Conservation (phyloP, 2,113 vertebrate genomes). For the Eurypyga helias region DNA sequence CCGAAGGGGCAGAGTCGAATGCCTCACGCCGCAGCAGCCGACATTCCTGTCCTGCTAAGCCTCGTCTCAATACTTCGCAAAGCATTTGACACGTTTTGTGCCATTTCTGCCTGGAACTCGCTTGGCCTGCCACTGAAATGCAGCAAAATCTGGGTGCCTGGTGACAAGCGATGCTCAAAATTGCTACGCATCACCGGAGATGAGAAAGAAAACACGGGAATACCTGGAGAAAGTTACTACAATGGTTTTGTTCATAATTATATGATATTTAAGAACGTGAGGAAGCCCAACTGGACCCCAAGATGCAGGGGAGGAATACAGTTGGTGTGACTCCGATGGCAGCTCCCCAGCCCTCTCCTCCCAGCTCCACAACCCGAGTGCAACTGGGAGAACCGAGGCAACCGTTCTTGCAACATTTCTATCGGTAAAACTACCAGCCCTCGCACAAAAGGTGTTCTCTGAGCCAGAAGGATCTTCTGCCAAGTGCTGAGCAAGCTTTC, state of each 20-base stretch:
- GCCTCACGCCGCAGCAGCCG: background rate
- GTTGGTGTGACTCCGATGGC: rapidly evolving
- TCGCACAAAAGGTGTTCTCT: background rate
- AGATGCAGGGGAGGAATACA: background rate
- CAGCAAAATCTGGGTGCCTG: background rate
- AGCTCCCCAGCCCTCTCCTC: background rate
- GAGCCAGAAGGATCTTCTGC: background rate
- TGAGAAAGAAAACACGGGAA: rapidly evolving
- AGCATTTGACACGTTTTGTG: background rate
- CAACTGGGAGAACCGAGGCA: background rate
- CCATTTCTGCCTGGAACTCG: rapidly evolving
- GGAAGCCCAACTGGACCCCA: background rate
- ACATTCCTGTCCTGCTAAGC: background rate
- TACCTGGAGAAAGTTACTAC: background rate
- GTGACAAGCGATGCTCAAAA: background rate
- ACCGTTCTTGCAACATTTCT: background rate
- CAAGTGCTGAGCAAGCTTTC: background rate
- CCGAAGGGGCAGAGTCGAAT: background rate
- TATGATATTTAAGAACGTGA: background rate
- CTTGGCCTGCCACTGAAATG: background rate
- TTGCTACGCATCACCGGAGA: rapidly evolving
- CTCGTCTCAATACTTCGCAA: background rate
- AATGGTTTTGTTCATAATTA: background rate
- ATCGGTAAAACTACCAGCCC: background rate
- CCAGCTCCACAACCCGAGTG: background rate